These are phyloP conservation scores for Drosophila mojavensis DNA, from an alignment of 1,140 invertebrate species.

Conservation along the genomic window DNA sequence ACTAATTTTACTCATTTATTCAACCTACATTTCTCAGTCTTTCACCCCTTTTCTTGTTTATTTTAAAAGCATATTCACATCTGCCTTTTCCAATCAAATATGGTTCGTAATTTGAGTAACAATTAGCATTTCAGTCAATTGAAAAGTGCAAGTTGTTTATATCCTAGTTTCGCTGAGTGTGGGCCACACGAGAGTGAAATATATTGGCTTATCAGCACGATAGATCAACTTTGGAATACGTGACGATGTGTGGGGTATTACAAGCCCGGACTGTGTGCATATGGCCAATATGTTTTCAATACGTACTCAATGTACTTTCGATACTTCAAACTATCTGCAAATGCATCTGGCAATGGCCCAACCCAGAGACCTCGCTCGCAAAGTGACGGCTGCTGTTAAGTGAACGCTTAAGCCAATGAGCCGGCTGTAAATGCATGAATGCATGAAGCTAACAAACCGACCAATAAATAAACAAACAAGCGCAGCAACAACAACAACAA, in stretches of 20 bases:
- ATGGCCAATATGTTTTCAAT: constrained; percentile 34
- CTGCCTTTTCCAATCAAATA: too few relatives aligned
- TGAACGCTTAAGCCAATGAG: constrained; percentile 69
- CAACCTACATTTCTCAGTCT: too few relatives aligned
- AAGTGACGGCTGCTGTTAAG: constrained; percentile 63
- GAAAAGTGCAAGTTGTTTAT: background rate
- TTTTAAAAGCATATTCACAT: too few relatives aligned
- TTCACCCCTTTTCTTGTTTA: too few relatives aligned
- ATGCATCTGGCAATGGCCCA: constrained; percentile 23
- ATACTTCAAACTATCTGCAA: constrained; percentile 33
- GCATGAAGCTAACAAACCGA: constrained; percentile 67
- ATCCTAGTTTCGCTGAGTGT: background rate
- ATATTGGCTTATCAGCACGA: background rate
- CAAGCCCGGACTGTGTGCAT: background rate
- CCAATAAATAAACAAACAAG: constrained; percentile 76
- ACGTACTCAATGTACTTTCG: constrained; percentile 32
- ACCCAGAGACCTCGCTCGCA: constrained; percentile 18
- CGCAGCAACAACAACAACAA: constrained; percentile 30
- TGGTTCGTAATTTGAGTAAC: too few relatives aligned
- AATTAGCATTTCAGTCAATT: background rate
- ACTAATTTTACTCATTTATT: too few relatives aligned
- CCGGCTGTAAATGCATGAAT: constrained; percentile 40
- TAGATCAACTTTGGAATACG: constrained; percentile 9
- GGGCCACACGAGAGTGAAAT: background rate
- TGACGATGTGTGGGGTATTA: constrained; percentile 26